These are phyloP conservation scores for Pavo muticus DNA, from an alignment of 2,113 vertebrate species.

Conservation along the genomic window DNA sequence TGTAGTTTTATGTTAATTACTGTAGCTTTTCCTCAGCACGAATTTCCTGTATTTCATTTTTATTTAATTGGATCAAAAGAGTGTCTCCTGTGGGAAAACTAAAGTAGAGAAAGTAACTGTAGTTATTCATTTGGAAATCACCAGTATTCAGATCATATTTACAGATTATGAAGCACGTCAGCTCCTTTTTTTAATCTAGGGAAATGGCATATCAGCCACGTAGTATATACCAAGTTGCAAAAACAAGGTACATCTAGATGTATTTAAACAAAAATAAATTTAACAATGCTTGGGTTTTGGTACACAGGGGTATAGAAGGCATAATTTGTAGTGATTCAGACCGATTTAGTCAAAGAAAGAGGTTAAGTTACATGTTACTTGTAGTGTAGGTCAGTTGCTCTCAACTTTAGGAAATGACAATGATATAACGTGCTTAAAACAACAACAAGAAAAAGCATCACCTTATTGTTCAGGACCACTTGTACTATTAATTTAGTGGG, in stretches of 20 bases:
- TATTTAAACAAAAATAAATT: background rate
- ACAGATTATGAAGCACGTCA: background rate
- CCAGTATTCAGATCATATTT: background rate
- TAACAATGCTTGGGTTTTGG: background rate
- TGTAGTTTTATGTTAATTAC: conserved; percentile 15
- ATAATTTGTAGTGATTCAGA: background rate
- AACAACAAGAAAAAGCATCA: background rate
- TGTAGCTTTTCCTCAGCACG: background rate
- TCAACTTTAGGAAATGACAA: background rate
- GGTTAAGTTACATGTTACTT: background rate
- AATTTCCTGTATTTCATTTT: background rate
- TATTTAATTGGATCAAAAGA: conserved; percentile 26
- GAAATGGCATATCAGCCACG: background rate
- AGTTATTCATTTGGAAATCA: background rate
- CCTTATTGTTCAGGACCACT: background rate
- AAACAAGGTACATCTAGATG: background rate
- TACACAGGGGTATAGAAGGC: background rate
- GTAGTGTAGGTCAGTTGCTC: background rate
- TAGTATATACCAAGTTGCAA: background rate
- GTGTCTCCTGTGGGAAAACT: background rate
- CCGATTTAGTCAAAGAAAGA: background rate
- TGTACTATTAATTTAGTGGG: background rate
- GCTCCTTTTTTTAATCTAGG: background rate
- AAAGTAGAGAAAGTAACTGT: background rate
- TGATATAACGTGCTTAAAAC: background rate